Evolutionary conservation across 2,888 invertebrate genomes (phyloP).

Genomic region (Leptodirus hochenwartii): DNA sequence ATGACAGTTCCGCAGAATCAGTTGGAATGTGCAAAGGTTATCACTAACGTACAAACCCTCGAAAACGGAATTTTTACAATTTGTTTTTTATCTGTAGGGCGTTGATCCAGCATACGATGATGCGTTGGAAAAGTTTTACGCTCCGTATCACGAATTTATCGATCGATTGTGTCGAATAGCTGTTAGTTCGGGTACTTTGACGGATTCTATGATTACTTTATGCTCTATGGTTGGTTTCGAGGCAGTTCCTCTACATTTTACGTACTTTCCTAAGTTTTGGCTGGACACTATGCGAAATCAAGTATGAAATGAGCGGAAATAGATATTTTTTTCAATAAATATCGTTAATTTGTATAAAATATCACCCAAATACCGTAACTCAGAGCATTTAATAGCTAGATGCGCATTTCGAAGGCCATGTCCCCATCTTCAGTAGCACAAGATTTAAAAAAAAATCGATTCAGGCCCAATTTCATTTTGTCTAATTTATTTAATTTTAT

Average conservation of each 20-base stretch:
- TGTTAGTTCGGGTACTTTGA: slow-evolving; percentile 72
- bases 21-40: slow-evolving; percentile 32
- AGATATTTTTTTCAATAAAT: no score
- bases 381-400: no score
- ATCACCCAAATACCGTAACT: no score
- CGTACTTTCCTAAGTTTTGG: slow-evolving; percentile 84
- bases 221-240: slow-evolving; percentile 84
- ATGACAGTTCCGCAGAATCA: slow-evolving; percentile 68
- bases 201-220: slow-evolving; percentile 67
- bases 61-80: not conserved
- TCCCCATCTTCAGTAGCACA: no score
- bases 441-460: no score
- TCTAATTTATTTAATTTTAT: no score
- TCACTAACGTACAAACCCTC: not conserved
- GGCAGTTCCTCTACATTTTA: slow-evolving; percentile 73
- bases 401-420: no score
- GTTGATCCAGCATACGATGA: slow-evolving; percentile 61
- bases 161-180: slow-evolving; percentile 77
- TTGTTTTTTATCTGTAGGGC: slow-evolving; percentile 28
- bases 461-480: no score
- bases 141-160: slow-evolving; percentile 78
- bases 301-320: slow-evolving; percentile 18
- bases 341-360: not conserved
- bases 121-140: slow-evolving; percentile 57
- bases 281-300: slow-evolving; percentile 66